Base-by-base conservation (phyloP, 2,888 invertebrate species). In the Monoplex corrugatus region DNA sequence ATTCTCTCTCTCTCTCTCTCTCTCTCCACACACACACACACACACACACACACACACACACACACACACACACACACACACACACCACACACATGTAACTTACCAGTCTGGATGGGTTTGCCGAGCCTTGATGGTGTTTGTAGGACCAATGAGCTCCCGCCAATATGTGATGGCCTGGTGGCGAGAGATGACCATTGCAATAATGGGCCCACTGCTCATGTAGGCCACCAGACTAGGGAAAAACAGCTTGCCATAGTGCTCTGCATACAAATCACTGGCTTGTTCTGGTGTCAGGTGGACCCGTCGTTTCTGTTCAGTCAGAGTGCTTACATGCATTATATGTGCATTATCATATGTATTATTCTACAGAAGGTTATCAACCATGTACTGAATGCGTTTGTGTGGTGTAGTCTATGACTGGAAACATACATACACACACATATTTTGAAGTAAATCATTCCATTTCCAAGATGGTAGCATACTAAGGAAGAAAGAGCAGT, bases 221-320 rank as follows among this genome's bases (percentile, higher is more conserved):
- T 98, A 97, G 0, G 98, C 97, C 0, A 98, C 97, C 89, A 98
- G 97, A 93, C 97, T 97, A 3, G 98, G 98, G 95, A 98, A 98
- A 93, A 97, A 97, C 43, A 97, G 96, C 88, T 97, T 97, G 0
- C 98, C 98, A 94, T 97, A 98, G 95, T 97, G 97, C 87, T 98
- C 97, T 5, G 97, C 97, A 96, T 98, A 98, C 93, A 99, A 97
- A 94, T 98, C 98, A 0, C 98, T 98, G 0, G 98, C 98, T 96
- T 98, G 98, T 96, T 98, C 98, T 0, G 98, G 97, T 0, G 98
- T 98, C 89, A 99, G 96, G 87, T 97, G 97, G 0, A 98, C 96
- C 92, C 97, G 96, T 90, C 98, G 97, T 93, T 97, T 97, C 97
- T 98, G 96, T 85, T 38, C 85, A 85, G n/a, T n/a, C n/a, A n/a